Conservation (phyloP, 2,888 invertebrate species). For the Cremastinae sp. region DNA sequence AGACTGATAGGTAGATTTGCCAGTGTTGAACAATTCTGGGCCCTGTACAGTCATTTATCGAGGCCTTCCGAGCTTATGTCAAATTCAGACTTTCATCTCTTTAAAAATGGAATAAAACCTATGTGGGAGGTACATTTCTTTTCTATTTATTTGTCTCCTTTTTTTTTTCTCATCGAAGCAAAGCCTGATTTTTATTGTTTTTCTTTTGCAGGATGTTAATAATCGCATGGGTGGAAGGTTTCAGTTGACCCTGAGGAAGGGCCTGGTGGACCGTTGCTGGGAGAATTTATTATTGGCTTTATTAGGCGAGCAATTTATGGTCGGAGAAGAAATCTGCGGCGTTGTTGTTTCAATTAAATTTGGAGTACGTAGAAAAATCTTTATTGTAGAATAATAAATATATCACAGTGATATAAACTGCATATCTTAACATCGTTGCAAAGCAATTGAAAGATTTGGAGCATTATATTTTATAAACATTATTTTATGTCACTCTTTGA, state of each 20-base stretch:
- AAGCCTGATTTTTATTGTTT: neutral
- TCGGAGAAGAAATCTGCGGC: constrained; percentile 98
- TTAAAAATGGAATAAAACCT: constrained; percentile 98
- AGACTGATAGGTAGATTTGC: constrained; percentile 93
- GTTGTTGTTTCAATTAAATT: constrained; percentile 97
- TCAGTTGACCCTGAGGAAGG: constrained; percentile 97
- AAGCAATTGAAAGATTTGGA: no score
- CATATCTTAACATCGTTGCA: neutral
- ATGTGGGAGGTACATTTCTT: constrained; percentile 94
- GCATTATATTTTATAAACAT: no score
- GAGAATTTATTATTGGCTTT: constrained; percentile 99
- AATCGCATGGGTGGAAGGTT: constrained; percentile 99
- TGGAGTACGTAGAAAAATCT: constrained; percentile 83
- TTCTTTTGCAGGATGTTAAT: constrained; percentile 87
- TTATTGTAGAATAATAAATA: no score
- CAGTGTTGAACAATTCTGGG: constrained; percentile 99
- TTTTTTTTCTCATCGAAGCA: neutral
- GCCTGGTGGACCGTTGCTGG: constrained; percentile 97
- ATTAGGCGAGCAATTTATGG: constrained; percentile 99
- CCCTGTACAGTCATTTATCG: constrained; percentile 94
- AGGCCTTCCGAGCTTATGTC: constrained; percentile 94
- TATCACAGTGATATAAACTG: no score
- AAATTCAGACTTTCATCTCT: constrained; percentile 96
- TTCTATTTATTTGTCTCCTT: constrained; percentile 6
- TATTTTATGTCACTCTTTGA: no score